Evolutionary conservation across 1,140 invertebrate species (phyloP).

Genomic region (Hypsibius dujardini): DNA sequence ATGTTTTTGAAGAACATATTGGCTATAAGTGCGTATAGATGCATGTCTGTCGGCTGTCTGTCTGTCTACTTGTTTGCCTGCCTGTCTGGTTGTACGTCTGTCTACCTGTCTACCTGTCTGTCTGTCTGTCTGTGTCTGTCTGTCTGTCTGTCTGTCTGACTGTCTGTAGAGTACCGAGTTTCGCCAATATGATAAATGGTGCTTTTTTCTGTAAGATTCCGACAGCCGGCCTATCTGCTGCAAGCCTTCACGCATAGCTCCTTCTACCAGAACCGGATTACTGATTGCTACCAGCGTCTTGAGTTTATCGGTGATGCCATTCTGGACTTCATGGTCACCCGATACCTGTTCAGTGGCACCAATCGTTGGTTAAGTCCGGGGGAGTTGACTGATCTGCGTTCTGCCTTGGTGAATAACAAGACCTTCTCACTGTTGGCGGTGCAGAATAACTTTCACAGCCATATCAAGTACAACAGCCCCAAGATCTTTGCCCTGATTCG

Average conservation of each 20-base stretch:
- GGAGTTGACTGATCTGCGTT: constrained; percentile 70
- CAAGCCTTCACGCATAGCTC: constrained; percentile 41
- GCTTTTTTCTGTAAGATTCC: constrained; percentile 30
- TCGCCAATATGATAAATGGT: no score
- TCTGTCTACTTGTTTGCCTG: no score
- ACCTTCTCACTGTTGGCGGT: constrained; percentile 76
- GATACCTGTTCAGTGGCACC: constrained; percentile 63
- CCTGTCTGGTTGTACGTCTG: no score
- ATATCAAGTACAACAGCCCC: constrained; percentile 18
- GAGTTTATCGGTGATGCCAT: constrained; percentile 47
- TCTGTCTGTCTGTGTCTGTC: no score
- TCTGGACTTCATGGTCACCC: constrained; percentile 70
- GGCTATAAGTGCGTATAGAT: constrained; percentile 40
- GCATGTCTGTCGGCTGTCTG: no score
- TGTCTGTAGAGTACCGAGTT: no score
- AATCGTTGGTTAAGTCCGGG: constrained; percentile 48
- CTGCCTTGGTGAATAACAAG: constrained; percentile 82
- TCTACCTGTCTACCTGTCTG: no score
- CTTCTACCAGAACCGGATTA: constrained; percentile 38
- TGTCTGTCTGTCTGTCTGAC: no score
- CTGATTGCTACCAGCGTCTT: constrained; percentile 42
- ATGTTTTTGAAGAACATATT: constrained; percentile 41
- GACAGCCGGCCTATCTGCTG: constrained; percentile 37
- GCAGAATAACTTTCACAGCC: constrained; percentile 48
- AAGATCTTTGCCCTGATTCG: constrained; percentile 5